A percentile compares a stretch with the other conserved stretches of the same genome.
phyloP scores from a whole-genome alignment of 2,113 vertebrate species.

The Ictalurus furcatus region DNA sequence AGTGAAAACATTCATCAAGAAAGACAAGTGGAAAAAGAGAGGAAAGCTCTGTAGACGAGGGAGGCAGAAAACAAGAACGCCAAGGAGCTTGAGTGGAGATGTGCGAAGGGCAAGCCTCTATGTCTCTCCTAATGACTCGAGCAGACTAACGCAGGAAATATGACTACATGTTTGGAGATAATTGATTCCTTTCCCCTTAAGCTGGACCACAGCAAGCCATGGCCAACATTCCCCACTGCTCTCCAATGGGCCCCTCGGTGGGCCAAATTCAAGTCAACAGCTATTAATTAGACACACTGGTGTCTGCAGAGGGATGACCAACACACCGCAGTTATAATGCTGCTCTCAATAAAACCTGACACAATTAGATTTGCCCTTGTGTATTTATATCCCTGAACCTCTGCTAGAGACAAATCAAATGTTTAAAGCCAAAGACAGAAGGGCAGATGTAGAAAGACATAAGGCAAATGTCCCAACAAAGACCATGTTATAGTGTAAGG shows the following conservation, averaged over 20 bases:
- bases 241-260: conserved; percentile 57
- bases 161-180: conserved; percentile 44
- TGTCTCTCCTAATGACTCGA: conserved; percentile 29
- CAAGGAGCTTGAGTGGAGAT: background rate
- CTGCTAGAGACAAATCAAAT: conserved; percentile 8
- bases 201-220: conserved; percentile 42
- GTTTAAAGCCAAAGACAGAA: conserved; percentile 7
- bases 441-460: conserved; percentile 31
- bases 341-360: conserved; percentile 36
- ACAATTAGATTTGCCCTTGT: conserved; percentile 61
- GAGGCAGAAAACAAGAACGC: conserved; percentile 21
- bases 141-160: conserved; percentile 36
- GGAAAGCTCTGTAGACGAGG: background rate
- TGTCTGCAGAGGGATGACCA: conserved; percentile 56
- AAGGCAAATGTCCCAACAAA: background rate
- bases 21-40: background rate
- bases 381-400: conserved; percentile 63
- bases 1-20: conserved; percentile 8
- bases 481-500: background rate
- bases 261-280: conserved; percentile 66
- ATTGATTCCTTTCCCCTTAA: conserved; percentile 52
- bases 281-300: conserved; percentile 62
- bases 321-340: conserved; percentile 47
- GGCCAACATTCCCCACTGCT: conserved; percentile 51
- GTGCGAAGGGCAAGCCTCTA: conserved; percentile 10